Conservation (phyloP, 2,888 invertebrate genomes). For the Andricus quercusramuli region DNA sequence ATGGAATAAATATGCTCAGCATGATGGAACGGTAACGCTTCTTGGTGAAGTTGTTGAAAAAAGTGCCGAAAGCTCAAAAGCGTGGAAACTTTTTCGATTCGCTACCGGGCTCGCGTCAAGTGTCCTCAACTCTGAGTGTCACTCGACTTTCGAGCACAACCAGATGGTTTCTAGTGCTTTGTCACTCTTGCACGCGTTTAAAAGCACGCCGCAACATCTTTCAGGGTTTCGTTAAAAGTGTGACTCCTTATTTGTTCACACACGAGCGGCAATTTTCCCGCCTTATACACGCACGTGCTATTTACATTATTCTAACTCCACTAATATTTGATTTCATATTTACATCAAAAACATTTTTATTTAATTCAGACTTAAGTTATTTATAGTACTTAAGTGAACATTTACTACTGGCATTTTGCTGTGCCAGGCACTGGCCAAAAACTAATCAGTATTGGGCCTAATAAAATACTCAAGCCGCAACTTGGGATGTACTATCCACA, state of each 20-base stretch:
- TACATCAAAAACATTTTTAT: neutral
- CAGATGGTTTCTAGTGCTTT: constrained; percentile 58
- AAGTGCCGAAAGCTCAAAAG: constrained; percentile 64
- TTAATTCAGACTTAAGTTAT: too few species aligned
- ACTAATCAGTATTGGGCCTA: too few species aligned
- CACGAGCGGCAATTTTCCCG: neutral
- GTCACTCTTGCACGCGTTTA: constrained; percentile 56
- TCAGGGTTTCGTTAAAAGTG: constrained; percentile 48
- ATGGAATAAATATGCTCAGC: constrained; percentile 50
- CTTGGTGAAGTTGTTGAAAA: constrained; percentile 46
- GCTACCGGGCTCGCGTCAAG: constrained; percentile 53
- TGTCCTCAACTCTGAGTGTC: constrained; percentile 50
- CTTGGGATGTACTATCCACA: too few species aligned
- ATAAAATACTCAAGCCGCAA: too few species aligned
- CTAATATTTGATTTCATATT: neutral
- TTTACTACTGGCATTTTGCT: too few species aligned
- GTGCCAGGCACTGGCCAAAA: too few species aligned
- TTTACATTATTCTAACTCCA: neutral
- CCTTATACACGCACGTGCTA: constrained; percentile 1
- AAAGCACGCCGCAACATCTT: constrained; percentile 57
- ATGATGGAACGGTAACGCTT: constrained; percentile 53
- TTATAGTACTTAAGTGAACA: too few species aligned
- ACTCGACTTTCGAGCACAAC: constrained; percentile 57
- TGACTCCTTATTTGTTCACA: constrained; percentile 8
- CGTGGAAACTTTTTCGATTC: constrained; percentile 63